phyloP scores from a whole-genome alignment of 2,888 invertebrate genomes.

The Acanthosepion pharaonis region DNA sequence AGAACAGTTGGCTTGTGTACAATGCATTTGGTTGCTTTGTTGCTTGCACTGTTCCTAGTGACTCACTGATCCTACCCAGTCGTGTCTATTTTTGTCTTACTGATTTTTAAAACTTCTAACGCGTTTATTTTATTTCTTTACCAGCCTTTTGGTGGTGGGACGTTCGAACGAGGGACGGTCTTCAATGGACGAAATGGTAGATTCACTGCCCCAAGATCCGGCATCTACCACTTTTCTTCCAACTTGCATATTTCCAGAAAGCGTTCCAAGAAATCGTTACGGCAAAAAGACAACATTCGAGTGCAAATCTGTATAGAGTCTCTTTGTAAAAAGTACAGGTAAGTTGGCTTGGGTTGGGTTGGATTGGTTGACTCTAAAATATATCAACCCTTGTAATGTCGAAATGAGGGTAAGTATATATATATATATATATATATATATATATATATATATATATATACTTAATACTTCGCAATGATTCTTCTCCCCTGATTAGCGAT shows the following conservation, averaged over 20 bases:
- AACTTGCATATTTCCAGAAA: conserved; percentile 65
- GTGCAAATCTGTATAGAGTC: conserved; percentile 69
- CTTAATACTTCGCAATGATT: too few species aligned
- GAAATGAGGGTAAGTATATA: too few species aligned
- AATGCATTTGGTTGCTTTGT: too few species aligned
- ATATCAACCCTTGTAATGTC: too few species aligned
- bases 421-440: too few species aligned
- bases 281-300: conserved; percentile 61
- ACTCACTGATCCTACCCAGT: too few species aligned
- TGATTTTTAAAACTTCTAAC: background rate
- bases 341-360: conserved; percentile 53
- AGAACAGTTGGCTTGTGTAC: too few species aligned
- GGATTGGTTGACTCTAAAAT: too few species aligned
- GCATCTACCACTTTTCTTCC: conserved; percentile 69
- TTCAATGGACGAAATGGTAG: conserved; percentile 66
- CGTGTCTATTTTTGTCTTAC: too few species aligned
- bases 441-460: too few species aligned
- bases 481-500: too few species aligned
- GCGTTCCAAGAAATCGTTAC: conserved; percentile 54
- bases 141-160: conserved; percentile 69
- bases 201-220: conserved; percentile 66
- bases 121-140: conserved; percentile 46
- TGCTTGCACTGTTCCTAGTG: too few species aligned
- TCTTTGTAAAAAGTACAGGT: conserved; percentile 69
- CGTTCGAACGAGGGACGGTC: conserved; percentile 65